Evolutionary conservation across 2,113 vertebrate genomes (phyloP).

Genomic region (Calidris pygmaea): DNA sequence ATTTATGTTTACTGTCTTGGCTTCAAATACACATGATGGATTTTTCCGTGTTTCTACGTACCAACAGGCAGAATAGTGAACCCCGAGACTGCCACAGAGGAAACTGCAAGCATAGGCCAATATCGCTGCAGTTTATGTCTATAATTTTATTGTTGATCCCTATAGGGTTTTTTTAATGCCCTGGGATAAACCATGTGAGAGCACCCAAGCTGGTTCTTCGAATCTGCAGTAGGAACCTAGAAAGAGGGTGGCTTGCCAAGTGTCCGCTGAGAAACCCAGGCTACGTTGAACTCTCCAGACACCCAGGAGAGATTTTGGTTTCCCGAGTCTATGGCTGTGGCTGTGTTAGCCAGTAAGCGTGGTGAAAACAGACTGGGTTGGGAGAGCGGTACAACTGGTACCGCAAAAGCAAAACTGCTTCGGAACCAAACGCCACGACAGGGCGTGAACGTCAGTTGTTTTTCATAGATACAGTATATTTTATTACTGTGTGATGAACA

Average conservation of each 20-base stretch:
- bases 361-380: neutral
- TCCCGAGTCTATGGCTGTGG: neutral
- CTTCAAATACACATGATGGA: neutral
- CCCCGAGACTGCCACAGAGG: neutral
- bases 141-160: neutral
- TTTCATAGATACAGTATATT: neutral
- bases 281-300: neutral
- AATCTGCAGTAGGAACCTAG: neutral
- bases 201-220: neutral
- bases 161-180: neutral
- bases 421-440: neutral
- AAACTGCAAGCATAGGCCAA: neutral
- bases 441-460: neutral
- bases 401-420: neutral
- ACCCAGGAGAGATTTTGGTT: neutral
- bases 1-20: neutral
- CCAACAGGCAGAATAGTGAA: neutral
- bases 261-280: neutral
- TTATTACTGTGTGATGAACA: neutral
- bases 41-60: neutral
- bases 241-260: neutral
- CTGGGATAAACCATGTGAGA: neutral
- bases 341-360: neutral
- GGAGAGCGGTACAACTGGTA: neutral
- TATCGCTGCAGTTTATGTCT: neutral